Conservation (phyloP, 2,888 invertebrate species). For the Lasioglossum lativentre region DNA sequence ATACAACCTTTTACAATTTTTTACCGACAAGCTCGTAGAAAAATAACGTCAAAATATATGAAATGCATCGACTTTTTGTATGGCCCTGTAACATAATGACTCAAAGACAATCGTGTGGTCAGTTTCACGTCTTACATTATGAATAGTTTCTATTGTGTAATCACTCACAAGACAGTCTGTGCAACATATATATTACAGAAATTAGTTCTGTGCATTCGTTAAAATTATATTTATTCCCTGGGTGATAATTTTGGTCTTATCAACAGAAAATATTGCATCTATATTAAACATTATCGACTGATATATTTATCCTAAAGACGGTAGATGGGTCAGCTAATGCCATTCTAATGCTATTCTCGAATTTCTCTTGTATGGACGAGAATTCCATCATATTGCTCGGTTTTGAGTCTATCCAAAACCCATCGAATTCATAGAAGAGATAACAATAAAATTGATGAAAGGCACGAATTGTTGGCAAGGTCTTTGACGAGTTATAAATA, state of each 20-base stretch:
- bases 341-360: constrained; percentile 90
- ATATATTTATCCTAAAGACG: constrained; percentile 92
- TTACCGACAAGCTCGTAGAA: constrained; percentile 47
- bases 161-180: constrained; percentile 49
- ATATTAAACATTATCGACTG: constrained; percentile 89
- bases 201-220: constrained; percentile 42
- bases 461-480: constrained; percentile 89
- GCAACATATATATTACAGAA: constrained; percentile 53
- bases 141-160: constrained; percentile 38
- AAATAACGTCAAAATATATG: constrained; percentile 57
- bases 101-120: background rate
- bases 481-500: constrained; percentile 93
- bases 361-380: constrained; percentile 93
- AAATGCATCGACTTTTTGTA: constrained; percentile 36
- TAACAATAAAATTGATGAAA: constrained; percentile 98
- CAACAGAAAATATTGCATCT: constrained; percentile 38
- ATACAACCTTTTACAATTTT: constrained; percentile 19
- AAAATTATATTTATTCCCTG: constrained; percentile 45
- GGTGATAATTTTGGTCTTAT: constrained; percentile 59
- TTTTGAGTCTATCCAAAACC: constrained; percentile 96
- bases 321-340: constrained; percentile 89
- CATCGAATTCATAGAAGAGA: constrained; percentile 97
- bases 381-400: constrained; percentile 99
- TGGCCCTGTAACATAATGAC: constrained; percentile 35
- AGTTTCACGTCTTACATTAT: constrained; percentile 11